Evolutionary conservation across 1,140 invertebrate species (phyloP).

Genomic region (Scylla paramamosain): DNA sequence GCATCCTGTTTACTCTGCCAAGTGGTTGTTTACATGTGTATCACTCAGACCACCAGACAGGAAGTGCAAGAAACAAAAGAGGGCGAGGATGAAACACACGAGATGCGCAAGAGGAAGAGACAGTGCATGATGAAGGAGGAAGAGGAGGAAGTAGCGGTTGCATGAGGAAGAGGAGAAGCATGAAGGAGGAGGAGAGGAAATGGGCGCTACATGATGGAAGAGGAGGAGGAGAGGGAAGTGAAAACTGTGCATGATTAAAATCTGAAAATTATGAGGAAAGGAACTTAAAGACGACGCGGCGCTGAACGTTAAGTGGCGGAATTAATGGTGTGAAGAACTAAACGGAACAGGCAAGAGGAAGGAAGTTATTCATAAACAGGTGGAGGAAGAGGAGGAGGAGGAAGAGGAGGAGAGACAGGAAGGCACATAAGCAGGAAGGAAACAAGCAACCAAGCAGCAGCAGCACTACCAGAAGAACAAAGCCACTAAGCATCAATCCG

Average conservation of each 20-base stretch:
- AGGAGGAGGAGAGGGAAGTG: not conserved
- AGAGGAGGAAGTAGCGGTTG: not conserved
- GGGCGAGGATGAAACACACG: not conserved
- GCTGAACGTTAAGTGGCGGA: not conserved
- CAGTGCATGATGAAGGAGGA: not conserved
- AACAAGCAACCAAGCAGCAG: not conserved
- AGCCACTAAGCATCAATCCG: not conserved
- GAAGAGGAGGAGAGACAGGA: not conserved
- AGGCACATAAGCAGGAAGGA: not conserved
- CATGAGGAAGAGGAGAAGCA: not conserved
- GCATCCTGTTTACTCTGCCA: not conserved
- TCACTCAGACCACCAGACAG: not conserved
- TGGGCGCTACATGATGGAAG: not conserved
- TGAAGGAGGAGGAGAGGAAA: not conserved
- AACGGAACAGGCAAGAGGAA: not conserved
- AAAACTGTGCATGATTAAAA: not conserved
- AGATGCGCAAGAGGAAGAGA: not conserved
- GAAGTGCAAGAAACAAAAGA: not conserved
- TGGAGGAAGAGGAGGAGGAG: not conserved
- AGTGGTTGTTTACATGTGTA: not conserved
- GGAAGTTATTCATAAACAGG: not conserved
- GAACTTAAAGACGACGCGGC: no score
- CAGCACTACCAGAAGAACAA: not conserved
- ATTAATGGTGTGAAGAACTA: not conserved
- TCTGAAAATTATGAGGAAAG: no score